Evolutionary conservation across 1,140 invertebrate species (phyloP).

Genomic region (Nasonia vitripennis): DNA sequence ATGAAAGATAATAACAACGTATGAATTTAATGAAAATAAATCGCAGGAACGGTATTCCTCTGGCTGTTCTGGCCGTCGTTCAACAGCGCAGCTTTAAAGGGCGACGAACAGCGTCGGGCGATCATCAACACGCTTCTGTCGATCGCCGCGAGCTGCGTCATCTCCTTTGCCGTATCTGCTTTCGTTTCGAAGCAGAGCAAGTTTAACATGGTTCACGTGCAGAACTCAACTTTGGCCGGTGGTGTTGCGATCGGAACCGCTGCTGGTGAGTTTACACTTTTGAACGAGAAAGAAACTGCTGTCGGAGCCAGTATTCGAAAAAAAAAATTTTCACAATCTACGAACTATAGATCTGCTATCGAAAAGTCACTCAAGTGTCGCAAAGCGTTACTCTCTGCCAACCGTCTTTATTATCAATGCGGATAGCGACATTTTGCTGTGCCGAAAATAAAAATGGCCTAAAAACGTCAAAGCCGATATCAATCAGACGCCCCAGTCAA

Average conservation of each 20-base stretch:
- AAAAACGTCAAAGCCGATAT: not conserved
- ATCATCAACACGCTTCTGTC: constrained; percentile 95
- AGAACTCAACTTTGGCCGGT: constrained; percentile 92
- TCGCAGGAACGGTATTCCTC: constrained; percentile 91
- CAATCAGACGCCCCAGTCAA: not conserved
- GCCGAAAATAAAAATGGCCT: not conserved
- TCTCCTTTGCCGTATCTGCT: constrained; percentile 89
- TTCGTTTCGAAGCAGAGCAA: constrained; percentile 86
- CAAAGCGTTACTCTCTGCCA: no score
- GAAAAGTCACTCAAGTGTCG: no score
- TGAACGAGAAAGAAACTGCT: no score
- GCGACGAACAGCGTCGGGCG: constrained; percentile 87
- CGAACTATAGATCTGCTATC: no score
- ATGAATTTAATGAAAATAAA: not conserved
- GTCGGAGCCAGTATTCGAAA: no score
- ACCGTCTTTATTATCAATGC: no score
- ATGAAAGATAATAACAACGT: not conserved
- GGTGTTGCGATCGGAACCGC: constrained; percentile 80
- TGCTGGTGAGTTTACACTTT: constrained; percentile 61
- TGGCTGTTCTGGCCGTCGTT: constrained; percentile 99
- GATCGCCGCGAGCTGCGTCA: constrained; percentile 87
- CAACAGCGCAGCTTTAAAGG: constrained; percentile 87
- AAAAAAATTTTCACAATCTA: no score
- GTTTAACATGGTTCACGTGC: constrained; percentile 93
- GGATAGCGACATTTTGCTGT: not conserved